A percentile compares a stretch with the other conserved stretches of the same genome.
These are phyloP conservation scores for Athene noctua DNA, from an alignment of 2,113 vertebrate genomes.

Conservation along the genomic window DNA sequence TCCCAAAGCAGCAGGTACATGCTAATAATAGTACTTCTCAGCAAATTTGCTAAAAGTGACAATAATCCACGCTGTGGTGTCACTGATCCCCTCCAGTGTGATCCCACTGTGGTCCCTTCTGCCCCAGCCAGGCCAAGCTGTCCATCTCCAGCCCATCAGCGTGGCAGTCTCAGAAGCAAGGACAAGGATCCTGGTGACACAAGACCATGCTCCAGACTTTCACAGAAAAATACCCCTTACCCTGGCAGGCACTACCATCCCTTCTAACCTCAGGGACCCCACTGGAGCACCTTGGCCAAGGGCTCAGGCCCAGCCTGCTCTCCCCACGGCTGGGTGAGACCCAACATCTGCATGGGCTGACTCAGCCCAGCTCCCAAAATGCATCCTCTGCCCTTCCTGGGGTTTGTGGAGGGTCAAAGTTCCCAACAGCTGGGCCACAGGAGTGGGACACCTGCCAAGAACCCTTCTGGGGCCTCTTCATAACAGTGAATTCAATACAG, in stretches of 20 bases:
- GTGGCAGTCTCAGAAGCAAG: accelerated
- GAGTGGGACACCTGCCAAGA: background rate
- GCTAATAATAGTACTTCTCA: background rate
- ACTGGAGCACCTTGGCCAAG: accelerated
- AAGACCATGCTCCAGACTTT: no score
- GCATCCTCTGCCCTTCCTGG: background rate
- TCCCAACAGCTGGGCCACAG: no score
- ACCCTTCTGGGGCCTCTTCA: background rate
- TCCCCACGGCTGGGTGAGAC: accelerated
- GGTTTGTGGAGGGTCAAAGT: background rate
- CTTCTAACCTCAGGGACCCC: no score
- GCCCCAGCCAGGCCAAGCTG: background rate
- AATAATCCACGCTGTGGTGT: background rate
- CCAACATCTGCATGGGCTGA: background rate
- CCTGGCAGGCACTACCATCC: background rate
- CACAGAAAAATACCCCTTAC: background rate
- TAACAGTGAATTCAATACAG: no score
- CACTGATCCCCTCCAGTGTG: background rate
- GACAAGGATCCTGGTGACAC: background rate
- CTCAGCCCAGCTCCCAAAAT: no score
- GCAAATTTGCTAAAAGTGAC: background rate
- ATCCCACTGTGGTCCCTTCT: background rate
- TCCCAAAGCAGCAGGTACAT: background rate
- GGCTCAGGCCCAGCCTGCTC: background rate
- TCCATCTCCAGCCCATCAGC: background rate